Evolutionary conservation across 2,113 vertebrate genomes (phyloP).

Genomic region (Toxotes jaculatrix): DNA sequence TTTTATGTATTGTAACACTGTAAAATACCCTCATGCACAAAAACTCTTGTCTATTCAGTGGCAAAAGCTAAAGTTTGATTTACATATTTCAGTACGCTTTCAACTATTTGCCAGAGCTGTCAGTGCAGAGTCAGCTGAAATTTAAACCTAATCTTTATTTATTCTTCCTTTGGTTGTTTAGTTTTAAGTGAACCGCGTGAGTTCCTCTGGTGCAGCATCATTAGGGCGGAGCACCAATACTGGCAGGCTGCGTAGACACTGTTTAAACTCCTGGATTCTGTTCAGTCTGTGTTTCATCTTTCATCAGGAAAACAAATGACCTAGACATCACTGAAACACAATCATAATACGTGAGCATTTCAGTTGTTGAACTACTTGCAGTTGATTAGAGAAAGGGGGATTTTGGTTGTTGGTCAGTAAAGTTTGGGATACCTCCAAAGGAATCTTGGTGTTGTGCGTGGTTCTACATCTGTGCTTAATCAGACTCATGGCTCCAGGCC

Average conservation of each 20-base stretch:
- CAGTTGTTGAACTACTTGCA: slow-evolving; percentile 16
- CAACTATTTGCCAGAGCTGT: slow-evolving; percentile 1
- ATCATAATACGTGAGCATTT: not conserved
- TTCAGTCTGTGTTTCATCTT: slow-evolving; percentile 11
- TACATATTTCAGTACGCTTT: not conserved
- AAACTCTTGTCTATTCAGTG: not conserved
- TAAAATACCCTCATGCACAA: slow-evolving; percentile 1
- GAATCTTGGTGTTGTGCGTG: slow-evolving; percentile 47
- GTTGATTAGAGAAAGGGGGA: not conserved
- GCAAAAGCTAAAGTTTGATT: slow-evolving; percentile 5
- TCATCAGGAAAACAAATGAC: slow-evolving; percentile 39
- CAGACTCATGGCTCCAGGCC: slow-evolving; percentile 59
- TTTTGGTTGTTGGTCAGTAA: slow-evolving; percentile 52
- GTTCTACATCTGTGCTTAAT: slow-evolving; percentile 74
- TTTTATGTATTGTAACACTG: not conserved
- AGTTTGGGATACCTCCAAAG: slow-evolving; percentile 33
- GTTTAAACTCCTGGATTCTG: slow-evolving; percentile 7
- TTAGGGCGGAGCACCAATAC: not conserved
- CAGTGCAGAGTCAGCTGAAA: not conserved
- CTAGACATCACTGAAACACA: not conserved
- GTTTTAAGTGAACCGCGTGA: slow-evolving; percentile 12
- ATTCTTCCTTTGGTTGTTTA: slow-evolving; percentile 28
- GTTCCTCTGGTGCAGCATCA: slow-evolving; percentile 3
- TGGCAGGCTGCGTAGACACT: slow-evolving; percentile 15
- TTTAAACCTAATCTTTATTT: slow-evolving; percentile 7